Evolutionary conservation across 2,888 invertebrate species (phyloP), one percentile per base, ranked within the genome.

Genomic region (Chloroclystis v-ata): DNA sequence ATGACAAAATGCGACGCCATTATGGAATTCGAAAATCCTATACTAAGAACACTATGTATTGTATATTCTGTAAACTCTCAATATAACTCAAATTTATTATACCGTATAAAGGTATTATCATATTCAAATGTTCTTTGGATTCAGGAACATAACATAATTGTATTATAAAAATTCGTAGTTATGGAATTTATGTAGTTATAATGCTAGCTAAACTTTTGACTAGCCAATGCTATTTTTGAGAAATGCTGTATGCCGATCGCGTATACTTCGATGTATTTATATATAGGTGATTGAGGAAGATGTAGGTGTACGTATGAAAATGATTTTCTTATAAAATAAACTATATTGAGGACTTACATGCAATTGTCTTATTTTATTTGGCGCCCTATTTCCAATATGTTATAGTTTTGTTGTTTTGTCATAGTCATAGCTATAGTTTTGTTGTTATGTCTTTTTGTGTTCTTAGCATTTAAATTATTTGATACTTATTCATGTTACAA

Each of bases 211-310:
- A 84, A 80, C 43, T 43, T 46, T 83, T 82, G 20, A 80, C 82
- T 84, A 85, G 85, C 82, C 79, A 82, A 86, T 85, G 85, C 85
- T 86, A 85, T 84, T 83, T 84, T 84, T 78, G 79, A 82, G 82
- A 81, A 78, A 78, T 82, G 79, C 82, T 74, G 74, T 80, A 77
- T 77, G 83, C 79, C 74, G 70, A 68, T 72, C 70, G 72, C 77
- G 78, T 72, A 73, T 67, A 75, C 72, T 71, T 73, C 58, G 69
- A 74, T 81, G 82, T 86, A 85, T 85, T 85, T 86, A 86, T 83
- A 80, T 81, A 80, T 77, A 82, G 60, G 68, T 67, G 71, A 74
- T 79, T 1, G 14, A 33, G 16, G 84, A 82, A 45, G 85, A 84
- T 82, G 84, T 73, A 84, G 82, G 84, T 74, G 84, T 74, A 78